Percentiles rank a stretch among this genome's conserved stretches.
Conservation (phyloP, 1,140 invertebrate genomes). For the Saccostrea glomerata region DNA sequence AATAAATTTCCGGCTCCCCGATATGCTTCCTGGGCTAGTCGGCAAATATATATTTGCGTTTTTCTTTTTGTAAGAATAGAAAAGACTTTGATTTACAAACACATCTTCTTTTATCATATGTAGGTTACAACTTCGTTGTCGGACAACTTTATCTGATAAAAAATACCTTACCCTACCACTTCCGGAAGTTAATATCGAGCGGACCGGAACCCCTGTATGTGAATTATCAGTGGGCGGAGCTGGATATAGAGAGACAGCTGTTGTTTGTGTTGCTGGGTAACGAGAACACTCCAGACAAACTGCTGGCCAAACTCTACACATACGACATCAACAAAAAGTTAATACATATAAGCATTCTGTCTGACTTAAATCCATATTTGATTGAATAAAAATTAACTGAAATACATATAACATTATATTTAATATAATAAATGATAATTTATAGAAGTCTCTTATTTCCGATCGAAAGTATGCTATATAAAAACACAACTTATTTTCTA, state of each 20-base stretch:
- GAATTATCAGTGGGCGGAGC: slow-evolving; percentile 56
- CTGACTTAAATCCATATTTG: too few relatives aligned
- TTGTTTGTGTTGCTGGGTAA: slow-evolving; percentile 57
- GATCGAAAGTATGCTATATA: not conserved
- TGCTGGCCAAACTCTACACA: slow-evolving; percentile 50
- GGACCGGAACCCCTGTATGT: slow-evolving; percentile 50
- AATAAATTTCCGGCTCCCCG: too few relatives aligned
- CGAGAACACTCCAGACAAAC: slow-evolving; percentile 49
- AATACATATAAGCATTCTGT: not conserved
- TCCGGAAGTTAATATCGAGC: slow-evolving; percentile 20
- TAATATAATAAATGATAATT: not conserved
- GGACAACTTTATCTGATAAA: slow-evolving; percentile 7
- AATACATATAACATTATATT: not conserved
- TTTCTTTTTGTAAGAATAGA: too few relatives aligned
- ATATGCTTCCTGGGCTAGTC: too few relatives aligned
- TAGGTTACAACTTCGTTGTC: slow-evolving; percentile 39
- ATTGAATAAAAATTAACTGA: not conserved
- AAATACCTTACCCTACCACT: slow-evolving; percentile 27
- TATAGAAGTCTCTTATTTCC: not conserved
- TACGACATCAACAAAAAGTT: slow-evolving; percentile 25
- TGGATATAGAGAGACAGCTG: slow-evolving; percentile 4
- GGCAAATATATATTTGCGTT: too few relatives aligned
- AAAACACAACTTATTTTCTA: not conserved
- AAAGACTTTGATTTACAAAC: too few relatives aligned
- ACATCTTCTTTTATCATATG: not conserved